Evolutionary conservation across 2,888 invertebrate species (phyloP), one percentile per base, ranked within the genome.

Genomic region (Tiphia femorata): DNA sequence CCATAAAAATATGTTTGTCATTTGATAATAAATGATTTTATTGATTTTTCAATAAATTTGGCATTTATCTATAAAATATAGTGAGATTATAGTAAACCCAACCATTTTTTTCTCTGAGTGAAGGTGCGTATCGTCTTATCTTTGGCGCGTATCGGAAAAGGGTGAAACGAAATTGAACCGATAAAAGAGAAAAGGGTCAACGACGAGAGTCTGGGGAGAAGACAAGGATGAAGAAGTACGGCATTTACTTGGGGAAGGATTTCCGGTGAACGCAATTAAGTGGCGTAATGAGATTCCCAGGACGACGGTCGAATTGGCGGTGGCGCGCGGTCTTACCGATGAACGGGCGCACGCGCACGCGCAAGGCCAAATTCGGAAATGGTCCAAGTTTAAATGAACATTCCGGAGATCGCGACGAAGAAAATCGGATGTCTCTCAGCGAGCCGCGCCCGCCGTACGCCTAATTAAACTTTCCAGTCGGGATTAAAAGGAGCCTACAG

Each of bases 341-440:
- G 54, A 41, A 38, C n/a, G n/a, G n/a, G n/a, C n/a, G n/a, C n/a
- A n/a, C n/a, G n/a, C n/a, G n/a, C n/a, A n/a, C n/a, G n/a, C 46
- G 44, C 52, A 6, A 51, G 53, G 62, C 49, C 64, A 68, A 69
- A 67, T 73, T 75, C 58, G 56, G 55, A 65, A 75, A 72, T 63
- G 64, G 59, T 59, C 63, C 51, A 62, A 75, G 66, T 70, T n/a
- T 73, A 72, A 76, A 76, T 70, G 67, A 66, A 67, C 67, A 65
- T 75, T 73, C 64, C 51, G 37, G 47, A 20, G 19, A 6, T 4
- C 6, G 40, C 46, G 16, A n/a, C 41, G 63, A 65, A 55, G 64
- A 64, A 62, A 54, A 66, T 66, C 59, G 60, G 44, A 67, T 53
- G 47, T 57, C 56, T 29, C 29, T 10, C 2, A 5, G 29, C 2